Evolutionary conservation across 2,888 invertebrate species (phyloP).

Genomic region (Prosopocoilus inquinatus): DNA sequence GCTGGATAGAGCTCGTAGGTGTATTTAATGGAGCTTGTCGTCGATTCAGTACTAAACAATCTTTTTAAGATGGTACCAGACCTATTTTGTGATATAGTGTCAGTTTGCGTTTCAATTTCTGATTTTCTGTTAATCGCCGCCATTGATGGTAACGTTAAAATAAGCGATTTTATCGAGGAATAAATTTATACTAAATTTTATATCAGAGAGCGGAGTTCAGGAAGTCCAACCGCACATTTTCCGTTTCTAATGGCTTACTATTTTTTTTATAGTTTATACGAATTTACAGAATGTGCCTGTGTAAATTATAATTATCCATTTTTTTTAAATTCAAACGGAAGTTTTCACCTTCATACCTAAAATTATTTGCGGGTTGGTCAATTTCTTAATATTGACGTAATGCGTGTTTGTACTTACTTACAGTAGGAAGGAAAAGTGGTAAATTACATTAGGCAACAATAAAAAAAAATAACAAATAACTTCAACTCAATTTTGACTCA

Average conservation of each 20-base stretch:
- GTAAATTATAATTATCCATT: too few species aligned
- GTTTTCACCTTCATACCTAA: too few species aligned
- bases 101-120: conserved; percentile 8
- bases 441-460: too few species aligned
- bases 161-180: background rate
- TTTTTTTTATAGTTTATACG: too few species aligned
- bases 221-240: conserved; percentile 1
- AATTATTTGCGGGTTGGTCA: too few species aligned
- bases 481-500: too few species aligned
- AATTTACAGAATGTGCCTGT: too few species aligned
- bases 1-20: conserved; percentile 21
- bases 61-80: conserved; percentile 1
- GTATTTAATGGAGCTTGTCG: conserved; percentile 20
- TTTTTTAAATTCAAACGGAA: too few species aligned
- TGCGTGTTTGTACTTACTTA: background rate
- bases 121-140: conserved; percentile 6
- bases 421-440: too few species aligned
- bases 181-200: background rate
- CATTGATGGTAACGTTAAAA: background rate
- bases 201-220: background rate
- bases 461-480: too few species aligned
- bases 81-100: background rate
- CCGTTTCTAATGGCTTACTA: background rate
- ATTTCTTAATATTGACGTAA: too few species aligned
- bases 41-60: conserved; percentile 33